A percentile compares a stretch with the other conserved stretches of the same genome.
Evolutionary conservation across 2,888 invertebrate species (phyloP).

Genomic region (Melinaea menophilus): DNA sequence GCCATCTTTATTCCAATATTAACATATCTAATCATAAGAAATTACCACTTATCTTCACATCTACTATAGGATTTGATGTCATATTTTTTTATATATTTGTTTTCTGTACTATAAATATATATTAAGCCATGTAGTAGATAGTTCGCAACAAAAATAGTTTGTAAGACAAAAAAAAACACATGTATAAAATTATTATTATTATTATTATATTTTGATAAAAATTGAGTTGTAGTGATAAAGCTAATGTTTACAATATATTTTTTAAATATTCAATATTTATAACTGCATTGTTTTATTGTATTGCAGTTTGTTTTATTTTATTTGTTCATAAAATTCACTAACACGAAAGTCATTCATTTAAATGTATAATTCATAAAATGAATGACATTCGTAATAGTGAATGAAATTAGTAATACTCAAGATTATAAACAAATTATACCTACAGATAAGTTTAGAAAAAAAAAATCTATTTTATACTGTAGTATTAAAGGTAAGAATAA

Average conservation of each 20-base stretch:
- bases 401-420: conserved; percentile 48
- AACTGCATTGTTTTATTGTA: too few species aligned
- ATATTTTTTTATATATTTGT: not conserved
- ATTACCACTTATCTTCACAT: conserved; percentile 10
- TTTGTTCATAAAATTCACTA: too few species aligned
- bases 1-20: conserved; percentile 25
- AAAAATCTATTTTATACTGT: conserved; percentile 74
- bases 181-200: conserved; percentile 1
- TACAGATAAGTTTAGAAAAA: conserved; percentile 63
- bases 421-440: conserved; percentile 39
- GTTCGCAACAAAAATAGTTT: conserved; percentile 14
- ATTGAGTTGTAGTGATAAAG: too few species aligned
- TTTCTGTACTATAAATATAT: conserved; percentile 4
- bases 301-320: too few species aligned
- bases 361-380: conserved; percentile 28
- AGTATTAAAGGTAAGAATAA: conserved; percentile 38
- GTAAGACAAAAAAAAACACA: not conserved
- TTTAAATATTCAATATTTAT: too few species aligned
- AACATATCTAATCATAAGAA: conserved; percentile 58
- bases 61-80: not conserved
- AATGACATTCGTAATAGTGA: too few species aligned
- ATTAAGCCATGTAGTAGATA: conserved; percentile 13
- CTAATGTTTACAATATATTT: too few species aligned
- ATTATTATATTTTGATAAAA: too few species aligned
- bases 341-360: conserved; percentile 4